A percentile compares a stretch with the other conserved stretches of the same genome.
These are phyloP conservation scores for Protobothrops mucrosquamatus DNA, from an alignment of 2,113 vertebrate species.

Conservation along the genomic window DNA sequence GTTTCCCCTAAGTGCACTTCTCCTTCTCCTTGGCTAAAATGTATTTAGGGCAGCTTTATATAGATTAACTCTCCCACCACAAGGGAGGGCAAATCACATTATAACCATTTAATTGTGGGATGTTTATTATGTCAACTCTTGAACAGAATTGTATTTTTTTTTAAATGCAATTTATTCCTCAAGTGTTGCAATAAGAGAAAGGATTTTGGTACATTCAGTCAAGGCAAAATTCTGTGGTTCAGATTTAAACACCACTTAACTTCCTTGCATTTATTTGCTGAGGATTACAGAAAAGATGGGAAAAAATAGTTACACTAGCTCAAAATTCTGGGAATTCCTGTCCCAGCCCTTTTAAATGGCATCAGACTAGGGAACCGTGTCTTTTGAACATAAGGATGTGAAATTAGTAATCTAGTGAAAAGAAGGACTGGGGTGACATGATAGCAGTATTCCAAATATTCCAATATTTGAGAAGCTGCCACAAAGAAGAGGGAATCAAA, in stretches of 20 bases:
- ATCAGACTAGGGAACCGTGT: background rate
- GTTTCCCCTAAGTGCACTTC: rapidly evolving
- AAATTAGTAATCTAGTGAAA: background rate
- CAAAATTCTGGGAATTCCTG: background rate
- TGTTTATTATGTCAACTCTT: background rate
- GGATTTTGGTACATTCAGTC: background rate
- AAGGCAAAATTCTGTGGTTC: background rate
- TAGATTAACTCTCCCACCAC: background rate
- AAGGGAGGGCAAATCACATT: conserved; percentile 28
- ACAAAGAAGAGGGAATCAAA: no score
- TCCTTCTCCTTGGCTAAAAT: background rate
- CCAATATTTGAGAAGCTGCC: no score
- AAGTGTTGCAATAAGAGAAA: background rate
- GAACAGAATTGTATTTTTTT: background rate
- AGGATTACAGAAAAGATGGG: background rate
- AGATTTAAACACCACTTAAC: background rate
- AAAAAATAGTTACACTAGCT: background rate
- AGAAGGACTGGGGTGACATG: no score
- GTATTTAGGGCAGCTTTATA: conserved; percentile 17
- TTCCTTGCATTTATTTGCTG: background rate
- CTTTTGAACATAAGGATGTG: background rate
- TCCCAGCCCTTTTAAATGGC: background rate
- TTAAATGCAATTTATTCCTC: background rate
- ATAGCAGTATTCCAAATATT: no score
- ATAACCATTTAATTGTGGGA: background rate